Evolutionary conservation across 1,140 invertebrate species (phyloP).

Genomic region (Ridgeia piscesae): DNA sequence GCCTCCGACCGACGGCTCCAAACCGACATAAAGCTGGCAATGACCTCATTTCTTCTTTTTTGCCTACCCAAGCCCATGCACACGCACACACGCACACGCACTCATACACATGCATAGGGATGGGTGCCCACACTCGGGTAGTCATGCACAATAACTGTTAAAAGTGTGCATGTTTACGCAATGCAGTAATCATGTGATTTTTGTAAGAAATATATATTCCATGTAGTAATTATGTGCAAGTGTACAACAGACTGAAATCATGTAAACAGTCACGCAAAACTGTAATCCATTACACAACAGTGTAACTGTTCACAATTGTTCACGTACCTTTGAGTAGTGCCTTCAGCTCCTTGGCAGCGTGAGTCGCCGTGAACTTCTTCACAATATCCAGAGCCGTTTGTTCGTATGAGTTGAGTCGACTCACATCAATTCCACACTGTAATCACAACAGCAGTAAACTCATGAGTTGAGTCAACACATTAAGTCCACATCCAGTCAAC

Average conservation of each 20-base stretch:
- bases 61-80: not conserved
- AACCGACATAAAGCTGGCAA: not conserved
- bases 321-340: conserved; percentile 57
- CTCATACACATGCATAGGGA: not conserved
- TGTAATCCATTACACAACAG: too few relatives aligned
- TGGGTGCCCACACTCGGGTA: not conserved
- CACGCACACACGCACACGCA: not conserved
- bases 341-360: conserved; percentile 59
- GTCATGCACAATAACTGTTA: not conserved
- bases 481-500: conserved; percentile 59
- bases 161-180: not conserved
- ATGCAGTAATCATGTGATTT: too few relatives aligned
- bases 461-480: conserved; percentile 57
- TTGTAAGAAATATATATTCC: not conserved
- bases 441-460: conserved; percentile 30
- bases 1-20: not conserved
- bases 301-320: too few relatives aligned
- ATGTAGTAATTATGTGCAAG: too few relatives aligned
- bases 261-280: not conserved
- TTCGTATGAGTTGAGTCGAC: conserved; percentile 58
- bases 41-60: not conserved
- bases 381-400: conserved; percentile 61
- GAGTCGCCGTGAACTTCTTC: conserved; percentile 56
- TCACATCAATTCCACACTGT: conserved; percentile 59
- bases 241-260: not conserved